phyloP scores from a whole-genome alignment of 2,797 vertebrate species.

The Echeneis naucrates region DNA sequence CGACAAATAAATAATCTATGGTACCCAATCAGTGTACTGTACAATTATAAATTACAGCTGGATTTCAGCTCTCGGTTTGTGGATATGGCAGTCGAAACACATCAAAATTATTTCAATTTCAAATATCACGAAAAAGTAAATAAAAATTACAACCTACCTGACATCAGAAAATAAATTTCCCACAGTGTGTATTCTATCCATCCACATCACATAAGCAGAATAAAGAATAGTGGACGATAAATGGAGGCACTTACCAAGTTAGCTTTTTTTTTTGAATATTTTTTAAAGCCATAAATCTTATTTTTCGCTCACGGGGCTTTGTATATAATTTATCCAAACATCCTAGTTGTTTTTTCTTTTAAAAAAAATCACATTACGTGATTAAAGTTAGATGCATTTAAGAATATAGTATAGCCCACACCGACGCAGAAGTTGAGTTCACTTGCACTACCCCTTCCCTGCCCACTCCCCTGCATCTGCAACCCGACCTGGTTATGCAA shows the following conservation, averaged over 20 bases:
- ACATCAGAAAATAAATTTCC: neutral
- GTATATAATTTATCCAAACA: neutral
- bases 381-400: conserved; percentile 76
- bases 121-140: conserved; percentile 39
- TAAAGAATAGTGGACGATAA: conserved; percentile 65
- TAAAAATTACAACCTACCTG: conserved; percentile 8
- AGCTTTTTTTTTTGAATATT: conserved; percentile 68
- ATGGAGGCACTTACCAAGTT: conserved; percentile 84
- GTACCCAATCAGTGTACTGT: neutral
- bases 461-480: conserved; percentile 85
- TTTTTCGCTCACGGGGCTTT: neutral
- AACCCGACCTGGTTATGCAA: conserved; percentile 88
- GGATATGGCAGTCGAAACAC: conserved; percentile 10
- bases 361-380: conserved; percentile 50
- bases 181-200: conserved; percentile 19
- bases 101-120: conserved; percentile 20
- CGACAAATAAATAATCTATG: neutral
- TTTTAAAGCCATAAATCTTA: conserved; percentile 25
- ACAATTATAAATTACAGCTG: conserved; percentile 8
- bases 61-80: conserved; percentile 15
- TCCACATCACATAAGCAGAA: conserved; percentile 35
- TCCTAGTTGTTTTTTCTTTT: conserved; percentile 28
- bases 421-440: conserved; percentile 83
- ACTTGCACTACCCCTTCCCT: conserved; percentile 83
- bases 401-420: conserved; percentile 66